These are phyloP conservation scores for Nymphalis io DNA, from an alignment of 1,140 invertebrate genomes.

Conservation along the genomic window DNA sequence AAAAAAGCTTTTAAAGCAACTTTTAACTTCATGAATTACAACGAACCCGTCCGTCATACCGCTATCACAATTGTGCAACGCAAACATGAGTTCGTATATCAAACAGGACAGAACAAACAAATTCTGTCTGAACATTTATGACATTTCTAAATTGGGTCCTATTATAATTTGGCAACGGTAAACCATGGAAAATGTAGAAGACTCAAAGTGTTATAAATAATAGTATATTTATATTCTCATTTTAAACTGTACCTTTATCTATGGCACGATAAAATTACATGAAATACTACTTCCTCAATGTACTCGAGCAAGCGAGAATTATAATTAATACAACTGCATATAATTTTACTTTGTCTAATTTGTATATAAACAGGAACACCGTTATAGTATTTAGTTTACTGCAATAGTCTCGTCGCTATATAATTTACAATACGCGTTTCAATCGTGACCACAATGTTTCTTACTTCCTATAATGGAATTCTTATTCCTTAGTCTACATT, in stretches of 20 bases:
- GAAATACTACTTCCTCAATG: slow-evolving; percentile 31
- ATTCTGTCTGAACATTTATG: slow-evolving; percentile 38
- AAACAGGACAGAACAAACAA: slow-evolving; percentile 59
- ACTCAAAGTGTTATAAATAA: background rate
- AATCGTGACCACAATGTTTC: slow-evolving; percentile 31
- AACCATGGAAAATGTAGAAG: background rate
- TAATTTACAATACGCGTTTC: slow-evolving; percentile 31
- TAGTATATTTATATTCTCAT: slow-evolving; percentile 16
- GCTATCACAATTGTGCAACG: slow-evolving; percentile 53
- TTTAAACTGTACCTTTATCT: slow-evolving; percentile 19
- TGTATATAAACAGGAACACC: slow-evolving; percentile 27
- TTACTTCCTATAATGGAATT: slow-evolving; percentile 16
- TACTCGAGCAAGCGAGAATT: slow-evolving; percentile 12
- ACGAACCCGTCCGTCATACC: slow-evolving; percentile 41
- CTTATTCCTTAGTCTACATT: slow-evolving; percentile 3
- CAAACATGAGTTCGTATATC: slow-evolving; percentile 57
- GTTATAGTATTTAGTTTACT: slow-evolving; percentile 31
- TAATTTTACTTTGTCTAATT: slow-evolving; percentile 25
- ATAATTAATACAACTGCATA: slow-evolving; percentile 25
- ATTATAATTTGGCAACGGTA: background rate
- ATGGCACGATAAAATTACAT: slow-evolving; percentile 27
- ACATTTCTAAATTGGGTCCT: no score
- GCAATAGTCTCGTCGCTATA: slow-evolving; percentile 25
- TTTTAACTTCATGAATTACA: slow-evolving; percentile 42
- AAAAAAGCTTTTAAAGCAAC: background rate